These are phyloP conservation scores for Nephrotoma guestfalica DNA, from an alignment of 2,888 invertebrate genomes.

Conservation along the genomic window DNA sequence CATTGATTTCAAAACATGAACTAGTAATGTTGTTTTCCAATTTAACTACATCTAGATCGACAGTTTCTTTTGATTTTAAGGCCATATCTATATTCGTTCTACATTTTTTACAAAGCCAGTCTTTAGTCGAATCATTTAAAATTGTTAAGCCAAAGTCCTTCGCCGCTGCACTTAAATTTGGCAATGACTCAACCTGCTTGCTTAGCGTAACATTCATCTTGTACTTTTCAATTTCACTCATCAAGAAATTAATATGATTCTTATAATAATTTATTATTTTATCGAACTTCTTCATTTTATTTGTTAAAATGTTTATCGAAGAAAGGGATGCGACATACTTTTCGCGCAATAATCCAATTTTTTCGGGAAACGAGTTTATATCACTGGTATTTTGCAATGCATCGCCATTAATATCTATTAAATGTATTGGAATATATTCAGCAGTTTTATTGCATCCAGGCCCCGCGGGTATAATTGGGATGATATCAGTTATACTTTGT, in stretches of 20 bases:
- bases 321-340: background rate
- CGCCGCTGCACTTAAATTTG: background rate
- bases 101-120: background rate
- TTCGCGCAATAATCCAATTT: background rate
- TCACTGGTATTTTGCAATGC: background rate
- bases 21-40: background rate
- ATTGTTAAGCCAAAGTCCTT: background rate
- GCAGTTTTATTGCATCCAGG: background rate
- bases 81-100: background rate
- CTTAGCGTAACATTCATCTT: background rate
- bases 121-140: background rate
- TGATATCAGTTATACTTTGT: background rate
- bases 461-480: background rate
- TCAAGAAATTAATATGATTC: background rate
- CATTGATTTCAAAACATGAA: too few relatives aligned
- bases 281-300: background rate
- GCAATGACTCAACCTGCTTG: background rate
- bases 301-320: background rate
- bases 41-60: background rate
- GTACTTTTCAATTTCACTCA: background rate
- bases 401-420: background rate
- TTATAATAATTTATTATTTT: background rate
- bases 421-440: background rate
- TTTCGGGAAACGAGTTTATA: background rate
- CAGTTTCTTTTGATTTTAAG: background rate